Conservation (phyloP, 2,797 vertebrate species). For the Sciaenops ocellatus region DNA sequence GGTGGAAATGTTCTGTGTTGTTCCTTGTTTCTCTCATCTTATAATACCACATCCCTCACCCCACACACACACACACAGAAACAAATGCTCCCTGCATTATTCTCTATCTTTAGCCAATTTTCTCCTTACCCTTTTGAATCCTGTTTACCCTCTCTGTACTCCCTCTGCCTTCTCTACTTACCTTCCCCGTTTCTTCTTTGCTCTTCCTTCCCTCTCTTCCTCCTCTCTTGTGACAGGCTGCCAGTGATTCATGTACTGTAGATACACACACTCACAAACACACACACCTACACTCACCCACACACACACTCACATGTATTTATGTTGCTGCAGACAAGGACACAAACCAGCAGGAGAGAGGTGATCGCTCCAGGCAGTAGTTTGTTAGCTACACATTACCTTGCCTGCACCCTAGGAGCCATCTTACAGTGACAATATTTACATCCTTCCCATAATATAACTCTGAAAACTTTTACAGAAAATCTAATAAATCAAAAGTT, state of each 20-base stretch:
- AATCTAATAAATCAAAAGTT: conserved; percentile 38
- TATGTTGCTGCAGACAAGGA: conserved; percentile 66
- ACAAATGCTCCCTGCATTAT: conserved; percentile 32
- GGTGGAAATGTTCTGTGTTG: conserved; percentile 8
- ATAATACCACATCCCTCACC: neutral
- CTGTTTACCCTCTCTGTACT: conserved; percentile 52
- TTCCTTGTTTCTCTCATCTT: conserved; percentile 19
- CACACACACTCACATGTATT: conserved; percentile 28
- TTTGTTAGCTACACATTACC: conserved; percentile 71
- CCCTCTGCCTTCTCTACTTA: conserved; percentile 42
- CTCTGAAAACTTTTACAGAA: conserved; percentile 42
- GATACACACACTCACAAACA: conserved; percentile 23
- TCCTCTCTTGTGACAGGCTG: conserved; percentile 55
- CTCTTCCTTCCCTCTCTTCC: conserved; percentile 50
- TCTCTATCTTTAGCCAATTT: conserved; percentile 60
- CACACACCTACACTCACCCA: conserved; percentile 28
- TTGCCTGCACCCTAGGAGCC: conserved; percentile 53
- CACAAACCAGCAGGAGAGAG: conserved; percentile 71
- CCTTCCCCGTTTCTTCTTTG: conserved; percentile 11
- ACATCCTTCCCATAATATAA: conserved; percentile 52
- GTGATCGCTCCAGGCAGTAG: conserved; percentile 68
- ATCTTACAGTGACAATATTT: conserved; percentile 63
- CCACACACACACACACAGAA: conserved; percentile 6
- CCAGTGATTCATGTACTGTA: conserved; percentile 62
- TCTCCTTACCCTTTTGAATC: conserved; percentile 41